Evolutionary conservation across 1,140 invertebrate species (phyloP).

Genomic region (Leptinotarsa texana): DNA sequence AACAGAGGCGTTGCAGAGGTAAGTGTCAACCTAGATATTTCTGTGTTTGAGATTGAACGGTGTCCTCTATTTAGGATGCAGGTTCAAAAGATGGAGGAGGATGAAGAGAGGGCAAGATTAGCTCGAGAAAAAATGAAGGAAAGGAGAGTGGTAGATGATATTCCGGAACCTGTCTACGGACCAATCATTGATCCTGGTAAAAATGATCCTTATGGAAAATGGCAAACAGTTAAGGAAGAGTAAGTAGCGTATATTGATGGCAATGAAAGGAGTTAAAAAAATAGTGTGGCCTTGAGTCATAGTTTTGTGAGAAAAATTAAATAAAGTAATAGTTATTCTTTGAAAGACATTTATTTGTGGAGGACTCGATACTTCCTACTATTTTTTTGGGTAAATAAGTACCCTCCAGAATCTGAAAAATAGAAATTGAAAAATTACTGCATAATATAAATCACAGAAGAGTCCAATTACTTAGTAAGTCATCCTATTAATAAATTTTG

Average conservation of each 20-base stretch:
- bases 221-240: slow-evolving; percentile 62
- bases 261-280: not conserved
- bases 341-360: not conserved
- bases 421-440: too few species aligned
- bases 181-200: slow-evolving; percentile 58
- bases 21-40: slow-evolving; percentile 12
- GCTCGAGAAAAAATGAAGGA: slow-evolving; percentile 52
- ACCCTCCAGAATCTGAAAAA: too few species aligned
- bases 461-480: too few species aligned
- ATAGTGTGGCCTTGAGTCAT: too few species aligned
- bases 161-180: slow-evolving; percentile 47
- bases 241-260: slow-evolving; percentile 27
- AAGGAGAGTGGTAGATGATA: slow-evolving; percentile 45
- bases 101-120: slow-evolving; percentile 52
- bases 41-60: too few species aligned
- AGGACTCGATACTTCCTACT: not conserved
- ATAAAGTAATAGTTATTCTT: not conserved
- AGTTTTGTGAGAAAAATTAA: not conserved
- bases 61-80: slow-evolving; percentile 26
- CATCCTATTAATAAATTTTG: too few species aligned
- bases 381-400: too few species aligned
- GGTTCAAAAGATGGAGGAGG: slow-evolving; percentile 56
- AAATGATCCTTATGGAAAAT: slow-evolving; percentile 67
- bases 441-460: too few species aligned
- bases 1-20: slow-evolving; percentile 46